Evolutionary conservation across 2,113 vertebrate species (phyloP).

Genomic region (Delphinapterus leucas): DNA sequence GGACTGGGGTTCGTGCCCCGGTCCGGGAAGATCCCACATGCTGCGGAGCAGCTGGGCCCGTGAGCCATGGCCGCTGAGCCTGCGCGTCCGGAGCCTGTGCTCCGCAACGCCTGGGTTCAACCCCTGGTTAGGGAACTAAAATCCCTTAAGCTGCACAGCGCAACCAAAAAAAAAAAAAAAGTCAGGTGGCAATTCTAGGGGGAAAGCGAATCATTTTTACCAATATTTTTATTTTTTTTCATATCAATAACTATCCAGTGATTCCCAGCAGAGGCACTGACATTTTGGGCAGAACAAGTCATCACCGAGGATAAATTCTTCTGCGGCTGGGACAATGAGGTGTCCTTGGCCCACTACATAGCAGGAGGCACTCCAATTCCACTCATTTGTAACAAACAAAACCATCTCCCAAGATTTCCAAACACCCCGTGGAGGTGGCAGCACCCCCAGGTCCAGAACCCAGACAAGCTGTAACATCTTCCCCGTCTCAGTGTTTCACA

Average conservation of each 20-base stretch:
- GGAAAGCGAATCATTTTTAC: not conserved
- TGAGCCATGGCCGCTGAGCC: no score
- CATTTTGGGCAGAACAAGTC: not conserved
- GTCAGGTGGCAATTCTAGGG: not conserved
- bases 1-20: no score
- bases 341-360: not conserved
- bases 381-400: not conserved
- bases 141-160: not conserved
- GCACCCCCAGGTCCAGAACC: not conserved
- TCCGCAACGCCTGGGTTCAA: not conserved
- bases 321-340: not conserved
- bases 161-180: not conserved
- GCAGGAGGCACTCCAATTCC: not conserved
- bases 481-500: not conserved
- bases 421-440: not conserved
- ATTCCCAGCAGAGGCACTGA: not conserved
- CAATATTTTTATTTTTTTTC: not conserved
- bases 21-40: no score
- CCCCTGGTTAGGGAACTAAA: not conserved
- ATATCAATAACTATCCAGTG: not conserved
- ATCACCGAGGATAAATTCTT: not conserved
- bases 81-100: no score
- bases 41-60: no score
- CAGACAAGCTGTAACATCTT: conserved; percentile 26
- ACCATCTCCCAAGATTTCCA: conserved; percentile 10